Evolutionary conservation across 1,140 invertebrate species (phyloP).

Genomic region (Acromyrmex charruanus): DNA sequence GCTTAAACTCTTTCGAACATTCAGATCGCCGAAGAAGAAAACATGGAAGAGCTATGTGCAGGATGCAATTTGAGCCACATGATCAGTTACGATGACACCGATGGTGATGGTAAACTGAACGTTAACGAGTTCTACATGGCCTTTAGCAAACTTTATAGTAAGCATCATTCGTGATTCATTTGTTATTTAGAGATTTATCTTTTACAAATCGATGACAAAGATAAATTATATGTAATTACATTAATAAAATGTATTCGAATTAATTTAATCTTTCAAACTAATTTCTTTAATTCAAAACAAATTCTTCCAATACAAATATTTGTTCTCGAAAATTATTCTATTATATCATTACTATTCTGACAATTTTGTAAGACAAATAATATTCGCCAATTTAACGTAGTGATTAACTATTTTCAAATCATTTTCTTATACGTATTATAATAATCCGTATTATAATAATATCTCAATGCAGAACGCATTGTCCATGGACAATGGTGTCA

Average conservation of each 20-base stretch:
- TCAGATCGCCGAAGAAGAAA: conserved; percentile 89
- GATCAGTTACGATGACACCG: conserved; percentile 90
- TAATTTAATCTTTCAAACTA: background rate
- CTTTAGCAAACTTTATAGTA: conserved; percentile 92
- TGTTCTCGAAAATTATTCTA: background rate
- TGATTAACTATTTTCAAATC: conserved; percentile 25
- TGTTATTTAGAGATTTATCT: conserved; percentile 22
- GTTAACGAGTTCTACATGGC: conserved; percentile 93
- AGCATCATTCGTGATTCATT: conserved; percentile 79
- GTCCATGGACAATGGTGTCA: conserved; percentile 55
- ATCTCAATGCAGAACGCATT: conserved; percentile 34
- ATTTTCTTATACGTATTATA: conserved; percentile 33
- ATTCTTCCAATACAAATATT: background rate
- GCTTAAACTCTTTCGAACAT: conserved; percentile 35
- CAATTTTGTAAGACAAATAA: background rate
- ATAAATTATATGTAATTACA: conserved; percentile 12
- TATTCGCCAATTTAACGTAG: background rate
- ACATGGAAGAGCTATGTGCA: conserved; percentile 89
- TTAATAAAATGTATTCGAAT: conserved; percentile 2
- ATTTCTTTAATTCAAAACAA: background rate
- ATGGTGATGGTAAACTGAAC: conserved; percentile 89
- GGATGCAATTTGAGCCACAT: conserved; percentile 91
- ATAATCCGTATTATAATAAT: conserved; percentile 29
- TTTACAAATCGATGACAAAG: background rate
- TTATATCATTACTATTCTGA: background rate